phyloP scores from a whole-genome alignment of 1,140 invertebrate species.

The Brachionus rotundiformis region DNA sequence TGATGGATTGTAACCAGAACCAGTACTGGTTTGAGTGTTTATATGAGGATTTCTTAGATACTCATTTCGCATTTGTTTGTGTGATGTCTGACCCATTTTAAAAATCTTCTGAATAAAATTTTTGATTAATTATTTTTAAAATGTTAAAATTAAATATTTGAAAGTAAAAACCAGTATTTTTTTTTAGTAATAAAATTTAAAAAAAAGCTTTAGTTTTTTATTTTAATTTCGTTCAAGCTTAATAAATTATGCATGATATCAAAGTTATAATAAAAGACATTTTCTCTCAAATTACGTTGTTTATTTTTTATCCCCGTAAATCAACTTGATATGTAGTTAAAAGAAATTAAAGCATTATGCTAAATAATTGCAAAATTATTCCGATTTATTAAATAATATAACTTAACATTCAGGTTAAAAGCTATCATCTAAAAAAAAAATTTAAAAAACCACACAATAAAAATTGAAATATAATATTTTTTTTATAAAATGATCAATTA shows the following conservation, averaged over 20 bases:
- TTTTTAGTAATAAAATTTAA: too few species aligned
- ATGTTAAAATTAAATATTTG: too few species aligned
- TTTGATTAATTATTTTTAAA: not conserved
- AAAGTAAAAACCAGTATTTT: too few species aligned
- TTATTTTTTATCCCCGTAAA: not conserved
- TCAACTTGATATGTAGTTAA: not conserved
- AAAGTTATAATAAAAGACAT: not conserved
- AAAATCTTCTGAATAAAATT: not conserved
- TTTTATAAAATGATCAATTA: too few species aligned
- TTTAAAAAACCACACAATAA: too few species aligned
- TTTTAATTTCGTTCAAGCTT: not conserved
- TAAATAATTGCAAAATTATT: conserved; percentile 30
- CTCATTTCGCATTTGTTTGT: conserved; percentile 44
- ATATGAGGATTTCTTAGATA: conserved; percentile 30
- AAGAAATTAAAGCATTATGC: not conserved
- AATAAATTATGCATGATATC: conserved; percentile 25
- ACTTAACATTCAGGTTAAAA: not conserved
- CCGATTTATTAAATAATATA: conserved; percentile 7
- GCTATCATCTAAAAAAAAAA: not conserved
- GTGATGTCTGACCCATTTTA: conserved; percentile 28
- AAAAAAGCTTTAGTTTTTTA: not conserved
- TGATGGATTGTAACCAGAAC: not conserved
- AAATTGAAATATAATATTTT: too few species aligned
- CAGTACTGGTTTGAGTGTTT: not conserved
- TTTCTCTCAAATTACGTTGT: not conserved